Conservation (phyloP, 2,113 vertebrate genomes). For the Takifugu flavidus region DNA sequence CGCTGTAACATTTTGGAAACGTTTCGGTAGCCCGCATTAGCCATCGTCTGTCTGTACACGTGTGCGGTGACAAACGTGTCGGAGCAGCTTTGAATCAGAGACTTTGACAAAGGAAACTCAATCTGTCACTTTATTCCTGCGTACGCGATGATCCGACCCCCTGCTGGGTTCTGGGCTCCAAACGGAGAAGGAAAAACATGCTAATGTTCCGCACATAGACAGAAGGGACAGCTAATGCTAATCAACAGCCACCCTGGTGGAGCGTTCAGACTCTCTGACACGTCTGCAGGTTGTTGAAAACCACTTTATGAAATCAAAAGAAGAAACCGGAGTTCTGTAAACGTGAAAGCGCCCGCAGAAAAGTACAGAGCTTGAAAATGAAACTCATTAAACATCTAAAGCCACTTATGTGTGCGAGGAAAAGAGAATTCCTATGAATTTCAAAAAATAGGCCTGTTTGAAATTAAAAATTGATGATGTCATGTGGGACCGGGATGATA, state of each 20-base stretch:
- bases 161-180: neutral
- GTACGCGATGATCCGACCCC: neutral
- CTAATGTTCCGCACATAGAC: neutral
- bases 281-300: slow-evolving; percentile 41
- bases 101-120: neutral
- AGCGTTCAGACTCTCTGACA: slow-evolving; percentile 19
- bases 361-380: slow-evolving; percentile 28
- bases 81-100: neutral
- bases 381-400: slow-evolving; percentile 44
- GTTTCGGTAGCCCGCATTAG: no score
- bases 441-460: slow-evolving; percentile 35
- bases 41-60: neutral
- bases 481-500: slow-evolving; percentile 31
- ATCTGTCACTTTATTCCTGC: neutral
- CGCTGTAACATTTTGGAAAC: no score
- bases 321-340: slow-evolving; percentile 13
- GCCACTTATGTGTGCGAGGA: slow-evolving; percentile 13
- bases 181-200: neutral
- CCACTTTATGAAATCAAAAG: slow-evolving; percentile 49
- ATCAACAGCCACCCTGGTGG: slow-evolving; percentile 1
- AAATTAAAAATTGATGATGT: slow-evolving; percentile 53
- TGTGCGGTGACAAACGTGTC: neutral
- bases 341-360: slow-evolving; percentile 38
- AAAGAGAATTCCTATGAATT: slow-evolving; percentile 11
- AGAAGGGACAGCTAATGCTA: slow-evolving; percentile 3